Conservation (phyloP, 2,113 vertebrate genomes). For the Neodontobutis hainanensis region DNA sequence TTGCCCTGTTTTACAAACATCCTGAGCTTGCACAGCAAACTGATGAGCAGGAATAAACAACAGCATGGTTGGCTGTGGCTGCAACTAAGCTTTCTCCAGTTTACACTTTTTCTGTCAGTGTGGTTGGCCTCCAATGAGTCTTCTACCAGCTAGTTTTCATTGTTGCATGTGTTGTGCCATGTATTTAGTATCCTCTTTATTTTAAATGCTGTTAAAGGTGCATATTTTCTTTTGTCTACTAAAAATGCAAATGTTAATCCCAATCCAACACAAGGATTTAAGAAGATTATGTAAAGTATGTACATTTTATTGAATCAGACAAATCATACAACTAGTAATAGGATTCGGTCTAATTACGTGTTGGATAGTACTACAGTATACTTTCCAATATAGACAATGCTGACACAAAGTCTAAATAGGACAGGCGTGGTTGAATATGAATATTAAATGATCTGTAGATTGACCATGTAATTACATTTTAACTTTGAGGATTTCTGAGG, state of each 20-base stretch:
- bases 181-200: not conserved
- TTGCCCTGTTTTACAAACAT: constrained; percentile 19
- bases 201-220: no score
- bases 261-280: no score
- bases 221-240: no score
- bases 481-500: no score
- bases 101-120: not conserved
- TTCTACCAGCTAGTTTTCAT: constrained; percentile 9
- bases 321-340: no score
- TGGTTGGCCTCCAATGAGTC: constrained; percentile 8
- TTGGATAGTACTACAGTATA: not conserved
- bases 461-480: no score
- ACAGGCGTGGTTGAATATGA: not conserved
- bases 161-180: constrained; percentile 17
- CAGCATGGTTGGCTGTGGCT: not conserved
- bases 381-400: not conserved
- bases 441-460: not conserved
- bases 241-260: no score
- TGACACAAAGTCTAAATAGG: not conserved
- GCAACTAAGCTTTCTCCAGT: constrained; percentile 1
- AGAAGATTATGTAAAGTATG: no score
- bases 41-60: constrained; percentile 16
- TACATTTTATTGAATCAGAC: no score
- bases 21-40: constrained; percentile 16
- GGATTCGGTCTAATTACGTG: not conserved